phyloP scores from a whole-genome alignment of 2,113 vertebrate genomes.

The Tragulus kanchil region DNA sequence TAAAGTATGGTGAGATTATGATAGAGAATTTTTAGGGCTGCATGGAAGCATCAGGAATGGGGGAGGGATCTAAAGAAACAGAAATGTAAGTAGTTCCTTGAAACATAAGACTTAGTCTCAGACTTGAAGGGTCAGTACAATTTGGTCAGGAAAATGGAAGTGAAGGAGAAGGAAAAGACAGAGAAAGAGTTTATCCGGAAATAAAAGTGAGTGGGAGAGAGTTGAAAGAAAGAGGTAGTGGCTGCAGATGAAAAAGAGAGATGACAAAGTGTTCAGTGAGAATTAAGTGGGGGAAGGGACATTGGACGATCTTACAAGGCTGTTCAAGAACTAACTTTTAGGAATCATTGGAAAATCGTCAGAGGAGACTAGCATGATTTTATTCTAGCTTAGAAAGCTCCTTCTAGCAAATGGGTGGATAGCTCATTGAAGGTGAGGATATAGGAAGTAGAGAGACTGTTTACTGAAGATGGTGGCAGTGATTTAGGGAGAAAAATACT shows the following conservation, averaged over 20 bases:
- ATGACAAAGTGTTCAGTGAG: not conserved
- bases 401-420: not conserved
- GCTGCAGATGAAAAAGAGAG: not conserved
- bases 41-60: not conserved
- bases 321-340: not conserved
- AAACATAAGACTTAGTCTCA: not conserved
- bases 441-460: not conserved
- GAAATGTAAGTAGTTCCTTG: not conserved
- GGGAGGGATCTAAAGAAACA: not conserved
- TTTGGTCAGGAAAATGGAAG: not conserved
- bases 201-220: not conserved
- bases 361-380: not conserved
- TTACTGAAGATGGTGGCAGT: not conserved
- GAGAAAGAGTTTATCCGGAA: not conserved
- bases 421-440: not conserved
- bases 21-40: not conserved
- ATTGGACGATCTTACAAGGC: not conserved
- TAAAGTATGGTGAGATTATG: not conserved
- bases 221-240: not conserved
- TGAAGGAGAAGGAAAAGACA: not conserved
- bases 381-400: no score
- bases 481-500: not conserved
- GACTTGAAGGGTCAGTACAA: not conserved
- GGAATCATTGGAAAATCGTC: not conserved
- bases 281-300: not conserved